Base-by-base conservation (phyloP, 2,113 vertebrate genomes). In the Ardeotis arabs region DNA sequence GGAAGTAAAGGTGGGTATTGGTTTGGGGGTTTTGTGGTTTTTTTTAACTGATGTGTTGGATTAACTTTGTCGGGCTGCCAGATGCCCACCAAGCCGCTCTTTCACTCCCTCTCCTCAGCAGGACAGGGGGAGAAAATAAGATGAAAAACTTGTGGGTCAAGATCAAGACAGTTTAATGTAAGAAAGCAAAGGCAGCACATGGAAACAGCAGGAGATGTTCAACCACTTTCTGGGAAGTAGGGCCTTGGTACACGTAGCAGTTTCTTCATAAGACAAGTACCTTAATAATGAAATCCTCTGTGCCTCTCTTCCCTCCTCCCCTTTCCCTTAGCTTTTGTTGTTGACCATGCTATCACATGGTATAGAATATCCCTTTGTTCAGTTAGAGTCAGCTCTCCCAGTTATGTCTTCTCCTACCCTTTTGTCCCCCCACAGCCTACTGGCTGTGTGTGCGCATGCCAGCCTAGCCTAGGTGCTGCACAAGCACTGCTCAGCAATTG, bases 401-500 rank as follows among this genome's bases (percentile, higher is more conserved):
- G 12, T 70, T 50, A 41, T 21, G 18, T 20, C 24, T 12, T 13
- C 33, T 41, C 28, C 22, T 18, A 83, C 24, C 6, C 9, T 31
- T 86, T 52, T 56, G 21, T 5, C 5, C 15, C 28, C 7, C 12
- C 1, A 0, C 22, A 29, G 8, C 4, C 29, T 47, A 28, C 7
- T 24, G 53, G 7, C 29, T 41, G 41, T 41, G 41, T 31, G 11
- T 19, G 31, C 24, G 37, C 55, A 33, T n/a, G 35, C 27, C 22
- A 35, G 35, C 35, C 35, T 35, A 56, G 22, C 56, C 19, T 31
- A n/a, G 35, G 13, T 5, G 2, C 17, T 67, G 33, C 37, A 67
- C 1, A 1, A 62, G 8, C 41, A 6, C 21, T 23, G 18, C 7
- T 50, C 39, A 64, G 50, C 33, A 35, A 37, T 1, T 72, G 20